Conservation (phyloP, 2,888 invertebrate species). For the Sesia apiformis region DNA sequence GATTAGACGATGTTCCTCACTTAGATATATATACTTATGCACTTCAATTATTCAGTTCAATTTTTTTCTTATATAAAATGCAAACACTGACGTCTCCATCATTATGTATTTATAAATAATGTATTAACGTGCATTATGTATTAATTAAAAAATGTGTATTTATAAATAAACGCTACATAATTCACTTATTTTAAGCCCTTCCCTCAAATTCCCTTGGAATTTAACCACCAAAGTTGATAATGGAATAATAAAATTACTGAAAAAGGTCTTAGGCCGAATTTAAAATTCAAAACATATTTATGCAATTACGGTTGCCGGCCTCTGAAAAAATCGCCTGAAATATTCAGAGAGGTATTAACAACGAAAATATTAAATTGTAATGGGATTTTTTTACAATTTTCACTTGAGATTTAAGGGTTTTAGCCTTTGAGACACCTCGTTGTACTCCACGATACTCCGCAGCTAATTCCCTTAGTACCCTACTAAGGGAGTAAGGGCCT, state of each 20-base stretch:
- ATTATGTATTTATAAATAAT: not conserved
- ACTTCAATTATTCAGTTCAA: no score
- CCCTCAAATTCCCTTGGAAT: conserved; percentile 12
- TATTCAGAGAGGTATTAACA: not conserved
- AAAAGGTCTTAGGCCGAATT: conserved; percentile 11
- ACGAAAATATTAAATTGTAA: not conserved
- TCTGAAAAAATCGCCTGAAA: not conserved
- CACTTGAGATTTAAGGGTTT: no score
- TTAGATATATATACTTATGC: no score
- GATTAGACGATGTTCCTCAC: no score
- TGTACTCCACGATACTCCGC: no score
- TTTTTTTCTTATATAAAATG: no score
- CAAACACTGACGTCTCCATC: no score
- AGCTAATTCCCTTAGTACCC: no score
- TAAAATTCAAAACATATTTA: conserved; percentile 15
- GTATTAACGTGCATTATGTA: not conserved
- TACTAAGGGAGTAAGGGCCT: no score
- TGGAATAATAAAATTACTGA: conserved; percentile 20
- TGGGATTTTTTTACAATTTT: not conserved
- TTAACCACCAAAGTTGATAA: conserved; percentile 16
- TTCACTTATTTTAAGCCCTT: conserved; percentile 2
- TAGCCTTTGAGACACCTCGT: no score
- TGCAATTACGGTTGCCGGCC: conserved; percentile 10
- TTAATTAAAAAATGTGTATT: not conserved
- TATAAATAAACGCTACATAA: not conserved